Conservation (phyloP, 30 jellyfish, hydroid and myxozoan genomes). For the Aurelia aurita complex sp. Pacific region DNA sequence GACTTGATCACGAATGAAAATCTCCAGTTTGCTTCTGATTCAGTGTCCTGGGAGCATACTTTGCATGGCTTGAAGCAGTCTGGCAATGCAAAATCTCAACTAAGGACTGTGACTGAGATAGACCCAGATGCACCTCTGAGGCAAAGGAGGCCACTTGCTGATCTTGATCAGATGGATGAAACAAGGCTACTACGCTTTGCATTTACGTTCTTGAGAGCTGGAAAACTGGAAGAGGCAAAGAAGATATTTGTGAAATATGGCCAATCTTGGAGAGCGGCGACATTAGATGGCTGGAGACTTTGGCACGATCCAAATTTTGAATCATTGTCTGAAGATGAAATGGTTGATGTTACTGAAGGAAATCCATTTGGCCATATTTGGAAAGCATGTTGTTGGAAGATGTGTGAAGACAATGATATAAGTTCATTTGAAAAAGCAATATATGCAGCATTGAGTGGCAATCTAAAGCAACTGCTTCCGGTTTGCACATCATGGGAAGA, state of each 20-base stretch:
- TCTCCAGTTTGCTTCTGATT: slow-evolving; percentile 78
- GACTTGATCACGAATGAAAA: slow-evolving; percentile 68
- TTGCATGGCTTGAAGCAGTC: slow-evolving; percentile 60
- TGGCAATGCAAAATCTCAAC: slow-evolving; percentile 1
- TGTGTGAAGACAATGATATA: slow-evolving; percentile 67
- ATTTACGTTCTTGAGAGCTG: slow-evolving; percentile 82
- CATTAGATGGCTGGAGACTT: slow-evolving; percentile 95
- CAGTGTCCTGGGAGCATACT: slow-evolving; percentile 93
- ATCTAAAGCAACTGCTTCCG: slow-evolving; percentile 72
- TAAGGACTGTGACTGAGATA: slow-evolving; percentile 75
- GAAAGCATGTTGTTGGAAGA: slow-evolving; percentile 86
- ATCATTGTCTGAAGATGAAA: slow-evolving; percentile 18
- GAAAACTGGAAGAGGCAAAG: slow-evolving; percentile 90
- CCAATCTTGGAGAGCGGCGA: slow-evolving; percentile 95
- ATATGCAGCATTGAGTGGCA: slow-evolving; percentile 93
- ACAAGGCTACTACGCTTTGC: slow-evolving; percentile 58
- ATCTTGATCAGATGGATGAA: slow-evolving; percentile 81
- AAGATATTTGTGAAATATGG: slow-evolving; percentile 80
- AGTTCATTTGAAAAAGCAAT: slow-evolving; percentile 81
- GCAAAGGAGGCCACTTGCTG: slow-evolving; percentile 74
- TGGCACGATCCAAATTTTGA: slow-evolving; percentile 94
- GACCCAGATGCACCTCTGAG: slow-evolving; percentile 97
- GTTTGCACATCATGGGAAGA: slow-evolving; percentile 91
- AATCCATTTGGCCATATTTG: slow-evolving; percentile 80
- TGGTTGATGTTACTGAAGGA: slow-evolving; percentile 72